These are phyloP conservation scores for Diuraphis noxia DNA, from an alignment of 1,140 invertebrate species.

Conservation along the genomic window DNA sequence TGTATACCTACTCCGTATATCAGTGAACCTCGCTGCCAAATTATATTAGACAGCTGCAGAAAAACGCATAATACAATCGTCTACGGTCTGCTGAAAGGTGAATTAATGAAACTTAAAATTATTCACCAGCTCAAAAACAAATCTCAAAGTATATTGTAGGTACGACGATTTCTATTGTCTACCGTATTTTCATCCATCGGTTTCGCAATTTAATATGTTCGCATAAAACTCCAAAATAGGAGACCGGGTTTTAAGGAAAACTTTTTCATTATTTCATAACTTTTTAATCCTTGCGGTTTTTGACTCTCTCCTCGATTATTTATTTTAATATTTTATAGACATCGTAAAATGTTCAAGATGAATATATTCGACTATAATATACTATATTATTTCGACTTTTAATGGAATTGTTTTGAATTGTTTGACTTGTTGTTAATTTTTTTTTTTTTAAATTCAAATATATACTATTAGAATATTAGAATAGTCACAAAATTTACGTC, in stretches of 20 bases:
- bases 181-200: not conserved
- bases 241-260: not conserved
- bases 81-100: not conserved
- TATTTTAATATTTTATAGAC: conserved; percentile 11
- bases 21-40: not conserved
- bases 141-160: not conserved
- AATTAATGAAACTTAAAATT: not conserved
- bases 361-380: not conserved
- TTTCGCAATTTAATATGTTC: not conserved
- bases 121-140: not conserved
- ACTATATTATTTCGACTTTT: not conserved
- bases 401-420: not conserved
- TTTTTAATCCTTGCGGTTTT: not conserved
- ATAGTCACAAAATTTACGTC: not conserved
- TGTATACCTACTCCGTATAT: too few species aligned
- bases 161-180: not conserved
- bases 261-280: conserved; percentile 5
- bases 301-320: not conserved
- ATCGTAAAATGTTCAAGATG: not conserved
- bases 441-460: not conserved
- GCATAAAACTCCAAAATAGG: not conserved
- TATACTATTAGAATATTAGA: not conserved
- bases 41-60: not conserved
- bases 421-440: not conserved
- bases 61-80: not conserved